phyloP scores from a whole-genome alignment of 2,888 invertebrate genomes.

The Drosophila meridionalis region DNA sequence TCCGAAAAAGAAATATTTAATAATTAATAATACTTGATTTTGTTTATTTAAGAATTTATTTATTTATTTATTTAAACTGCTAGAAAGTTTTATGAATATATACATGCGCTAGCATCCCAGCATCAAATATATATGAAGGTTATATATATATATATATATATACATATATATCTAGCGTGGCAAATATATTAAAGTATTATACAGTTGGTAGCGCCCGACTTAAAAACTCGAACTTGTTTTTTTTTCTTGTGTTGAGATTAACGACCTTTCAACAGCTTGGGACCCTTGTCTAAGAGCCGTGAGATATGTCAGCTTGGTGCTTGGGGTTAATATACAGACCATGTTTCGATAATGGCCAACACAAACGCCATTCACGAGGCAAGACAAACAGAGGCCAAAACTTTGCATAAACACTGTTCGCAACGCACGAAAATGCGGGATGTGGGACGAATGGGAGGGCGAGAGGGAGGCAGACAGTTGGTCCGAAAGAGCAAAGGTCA shows the following conservation, averaged over 20 bases:
- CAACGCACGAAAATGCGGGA: background rate
- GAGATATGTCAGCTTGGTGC: slow-evolving; percentile 29
- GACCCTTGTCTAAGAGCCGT: slow-evolving; percentile 21
- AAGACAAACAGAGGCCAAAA: slow-evolving; percentile 19
- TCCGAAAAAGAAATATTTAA: too few species aligned
- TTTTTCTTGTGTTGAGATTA: slow-evolving; percentile 32
- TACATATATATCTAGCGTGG: too few species aligned
- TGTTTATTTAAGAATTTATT: too few species aligned
- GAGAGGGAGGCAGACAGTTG: background rate
- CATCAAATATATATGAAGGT: too few species aligned
- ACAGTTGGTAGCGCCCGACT: background rate
- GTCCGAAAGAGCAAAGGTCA: slow-evolving; percentile 13
- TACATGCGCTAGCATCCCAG: too few species aligned
- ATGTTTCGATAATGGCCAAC: slow-evolving; percentile 42
- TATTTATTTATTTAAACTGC: too few species aligned
- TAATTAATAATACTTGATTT: too few species aligned
- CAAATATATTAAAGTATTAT: background rate
- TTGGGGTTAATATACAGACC: slow-evolving; percentile 31
- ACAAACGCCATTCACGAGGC: slow-evolving; percentile 21
- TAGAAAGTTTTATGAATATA: too few species aligned
- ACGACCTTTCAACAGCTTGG: slow-evolving; percentile 24
- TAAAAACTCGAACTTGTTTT: background rate
- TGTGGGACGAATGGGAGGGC: background rate
- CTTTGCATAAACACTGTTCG: slow-evolving; percentile 39
- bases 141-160: too few species aligned